These are phyloP conservation scores for Brachymystax lenok DNA, from an alignment of 2,797 vertebrate species.

Conservation along the genomic window DNA sequence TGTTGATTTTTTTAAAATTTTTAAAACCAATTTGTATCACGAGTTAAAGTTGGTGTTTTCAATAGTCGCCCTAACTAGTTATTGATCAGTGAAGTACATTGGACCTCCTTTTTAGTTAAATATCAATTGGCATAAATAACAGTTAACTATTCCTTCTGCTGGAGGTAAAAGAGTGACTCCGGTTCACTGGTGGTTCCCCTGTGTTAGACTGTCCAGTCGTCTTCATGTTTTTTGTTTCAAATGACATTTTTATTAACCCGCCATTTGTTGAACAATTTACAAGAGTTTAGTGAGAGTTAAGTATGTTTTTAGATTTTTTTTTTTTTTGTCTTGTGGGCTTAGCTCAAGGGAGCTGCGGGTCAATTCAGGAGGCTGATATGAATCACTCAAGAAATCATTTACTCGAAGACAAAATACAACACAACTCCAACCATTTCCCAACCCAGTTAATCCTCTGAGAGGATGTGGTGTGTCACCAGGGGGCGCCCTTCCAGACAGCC, in stretches of 20 bases:
- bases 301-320: constrained; percentile 4
- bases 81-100: neutral
- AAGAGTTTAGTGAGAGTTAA: constrained; percentile 28
- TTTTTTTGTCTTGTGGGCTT: constrained; percentile 27
- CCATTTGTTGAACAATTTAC: constrained; percentile 9
- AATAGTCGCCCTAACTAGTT: neutral
- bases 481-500: no score
- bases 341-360: constrained; percentile 61
- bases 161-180: constrained; percentile 1
- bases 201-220: constrained; percentile 9
- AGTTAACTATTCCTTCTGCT: constrained; percentile 11
- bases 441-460: constrained; percentile 41
- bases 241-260: constrained; percentile 25
- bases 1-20: constrained; percentile 5
- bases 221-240: neutral
- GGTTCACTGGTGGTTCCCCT: constrained; percentile 2
- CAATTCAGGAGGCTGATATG: constrained; percentile 37
- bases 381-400: constrained; percentile 44
- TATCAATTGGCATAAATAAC: neutral
- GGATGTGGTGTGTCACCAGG: neutral
- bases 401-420: constrained; percentile 20
- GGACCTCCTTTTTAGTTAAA: neutral
- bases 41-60: constrained; percentile 2
- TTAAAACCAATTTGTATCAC: constrained; percentile 3
- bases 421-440: constrained; percentile 6